phyloP scores from a whole-genome alignment of 2,113 vertebrate species.

The Chascanopsetta lugubris region DNA sequence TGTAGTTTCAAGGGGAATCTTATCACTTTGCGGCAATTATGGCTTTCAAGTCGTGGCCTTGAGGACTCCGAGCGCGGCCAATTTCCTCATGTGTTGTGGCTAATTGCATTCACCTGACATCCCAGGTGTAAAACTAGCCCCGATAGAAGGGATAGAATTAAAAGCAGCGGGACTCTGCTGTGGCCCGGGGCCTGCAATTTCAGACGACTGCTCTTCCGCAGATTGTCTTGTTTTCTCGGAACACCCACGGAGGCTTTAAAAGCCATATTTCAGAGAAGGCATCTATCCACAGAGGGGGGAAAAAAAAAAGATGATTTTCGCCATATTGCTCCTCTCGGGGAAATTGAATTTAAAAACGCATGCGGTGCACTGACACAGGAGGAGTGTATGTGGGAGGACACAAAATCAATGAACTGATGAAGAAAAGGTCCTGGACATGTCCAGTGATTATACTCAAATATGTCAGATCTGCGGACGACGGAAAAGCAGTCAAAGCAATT shows the following conservation, averaged over 20 bases:
- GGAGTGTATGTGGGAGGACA: too few species aligned
- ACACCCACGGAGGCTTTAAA: neutral
- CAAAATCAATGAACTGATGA: neutral
- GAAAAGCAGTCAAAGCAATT: too few species aligned
- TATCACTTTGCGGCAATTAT: conserved; percentile 21
- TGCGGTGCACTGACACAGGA: neutral
- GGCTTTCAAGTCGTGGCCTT: conserved; percentile 15
- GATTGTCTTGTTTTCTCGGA: conserved; percentile 12
- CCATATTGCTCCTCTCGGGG: neutral
- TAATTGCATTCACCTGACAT: conserved; percentile 30
- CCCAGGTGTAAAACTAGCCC: conserved; percentile 22
- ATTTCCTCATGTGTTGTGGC: conserved; percentile 4
- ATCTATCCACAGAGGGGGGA: too few species aligned
- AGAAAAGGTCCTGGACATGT: neutral
- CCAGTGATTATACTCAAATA: neutral
- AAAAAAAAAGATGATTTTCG: neutral
- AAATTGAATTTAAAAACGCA: neutral
- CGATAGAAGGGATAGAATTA: conserved; percentile 15
- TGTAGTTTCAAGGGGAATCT: conserved; percentile 20
- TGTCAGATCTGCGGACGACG: neutral
- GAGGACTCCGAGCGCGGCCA: neutral
- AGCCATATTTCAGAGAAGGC: neutral
- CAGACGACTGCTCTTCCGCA: neutral
- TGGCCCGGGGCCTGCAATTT: conserved; percentile 23
- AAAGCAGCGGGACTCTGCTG: conserved; percentile 21